Conservation (phyloP, 2,888 invertebrate species). For the Podotricha telesiphe region DNA sequence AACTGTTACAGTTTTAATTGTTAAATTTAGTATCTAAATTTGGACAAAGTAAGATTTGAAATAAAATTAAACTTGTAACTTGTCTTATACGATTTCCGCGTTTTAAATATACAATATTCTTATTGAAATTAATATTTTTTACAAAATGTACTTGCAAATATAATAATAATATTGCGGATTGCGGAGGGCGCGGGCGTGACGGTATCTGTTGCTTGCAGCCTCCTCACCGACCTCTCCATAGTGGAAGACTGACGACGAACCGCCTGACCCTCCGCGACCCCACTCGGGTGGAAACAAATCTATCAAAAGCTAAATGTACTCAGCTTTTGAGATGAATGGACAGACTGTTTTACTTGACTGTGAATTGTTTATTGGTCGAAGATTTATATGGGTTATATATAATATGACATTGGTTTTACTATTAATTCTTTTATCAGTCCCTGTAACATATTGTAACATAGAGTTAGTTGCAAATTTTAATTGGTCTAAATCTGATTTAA, state of each 20-base stretch:
- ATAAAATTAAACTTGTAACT: too few species aligned
- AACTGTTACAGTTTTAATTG: background rate
- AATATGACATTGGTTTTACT: too few species aligned
- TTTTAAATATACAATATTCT: too few species aligned
- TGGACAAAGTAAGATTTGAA: too few species aligned
- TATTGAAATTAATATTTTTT: too few species aligned
- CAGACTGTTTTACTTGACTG: background rate
- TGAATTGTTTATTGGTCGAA: background rate
- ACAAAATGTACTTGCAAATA: constrained; percentile 26
- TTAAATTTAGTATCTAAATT: background rate
- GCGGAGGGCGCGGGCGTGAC: constrained; percentile 53
- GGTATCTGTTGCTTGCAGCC: constrained; percentile 74
- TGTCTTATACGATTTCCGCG: too few species aligned
- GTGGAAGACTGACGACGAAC: constrained; percentile 73
- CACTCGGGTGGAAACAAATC: constrained; percentile 8
- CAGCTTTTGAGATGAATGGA: background rate
- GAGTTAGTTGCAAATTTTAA: too few species aligned
- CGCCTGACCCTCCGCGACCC: constrained; percentile 26
- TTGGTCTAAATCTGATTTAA: too few species aligned
- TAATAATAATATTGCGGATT: constrained; percentile 30
- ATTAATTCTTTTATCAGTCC: too few species aligned
- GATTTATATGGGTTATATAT: too few species aligned
- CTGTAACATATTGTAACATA: too few species aligned
- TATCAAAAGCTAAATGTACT: constrained; percentile 3
- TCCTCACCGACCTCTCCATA: constrained; percentile 80